Percentiles rank a stretch among this genome's conserved stretches.
phyloP scores from a whole-genome alignment of 2,113 vertebrate genomes.

The Centrocercus urophasianus region DNA sequence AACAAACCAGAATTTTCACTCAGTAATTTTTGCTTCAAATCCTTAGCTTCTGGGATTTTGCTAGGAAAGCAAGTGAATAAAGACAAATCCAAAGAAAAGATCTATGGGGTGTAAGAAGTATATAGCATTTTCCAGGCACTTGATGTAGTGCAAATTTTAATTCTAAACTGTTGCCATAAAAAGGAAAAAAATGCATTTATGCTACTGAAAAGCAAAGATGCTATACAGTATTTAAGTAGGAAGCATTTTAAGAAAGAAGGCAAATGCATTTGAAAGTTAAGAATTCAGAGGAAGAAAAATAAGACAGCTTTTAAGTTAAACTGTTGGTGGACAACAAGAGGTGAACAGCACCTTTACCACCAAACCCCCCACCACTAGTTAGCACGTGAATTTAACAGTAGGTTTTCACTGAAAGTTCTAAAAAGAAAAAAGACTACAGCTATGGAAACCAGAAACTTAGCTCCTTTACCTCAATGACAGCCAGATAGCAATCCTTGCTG shows the following conservation, averaged over 20 bases:
- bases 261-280: not conserved
- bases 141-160: not conserved
- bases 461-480: conserved; percentile 93
- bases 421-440: not conserved
- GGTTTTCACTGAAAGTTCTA: not conserved
- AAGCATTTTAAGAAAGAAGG: not conserved
- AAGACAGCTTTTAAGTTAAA: not conserved
- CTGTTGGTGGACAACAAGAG: not conserved
- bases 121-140: not conserved
- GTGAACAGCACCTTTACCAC: not conserved
- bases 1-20: not conserved
- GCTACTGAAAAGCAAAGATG: not conserved
- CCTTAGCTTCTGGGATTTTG: not conserved
- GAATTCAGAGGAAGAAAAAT: not conserved
- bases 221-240: not conserved
- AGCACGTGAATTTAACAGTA: not conserved
- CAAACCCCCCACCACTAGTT: not conserved
- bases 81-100: not conserved
- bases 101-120: not conserved
- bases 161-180: not conserved
- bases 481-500: conserved; percentile 98
- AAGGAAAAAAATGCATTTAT: not conserved
- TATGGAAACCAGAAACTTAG: not conserved
- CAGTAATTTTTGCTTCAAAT: not conserved
- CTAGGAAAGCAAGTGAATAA: not conserved